Conservation (phyloP, 2,113 vertebrate species). For the Apteryx mantelli region DNA sequence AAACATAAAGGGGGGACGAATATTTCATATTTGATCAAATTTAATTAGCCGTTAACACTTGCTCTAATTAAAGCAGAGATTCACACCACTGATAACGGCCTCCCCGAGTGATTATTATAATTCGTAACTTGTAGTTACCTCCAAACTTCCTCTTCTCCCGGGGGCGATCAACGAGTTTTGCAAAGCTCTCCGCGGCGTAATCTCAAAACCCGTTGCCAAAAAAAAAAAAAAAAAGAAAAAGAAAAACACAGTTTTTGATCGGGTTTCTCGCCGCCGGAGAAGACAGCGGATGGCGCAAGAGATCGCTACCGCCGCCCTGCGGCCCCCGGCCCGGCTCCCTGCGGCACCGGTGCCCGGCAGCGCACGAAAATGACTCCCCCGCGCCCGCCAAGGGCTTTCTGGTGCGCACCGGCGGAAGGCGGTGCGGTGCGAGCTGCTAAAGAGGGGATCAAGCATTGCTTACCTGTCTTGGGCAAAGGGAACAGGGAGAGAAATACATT, state of each 20-base stretch:
- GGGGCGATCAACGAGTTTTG: background rate
- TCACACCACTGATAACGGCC: background rate
- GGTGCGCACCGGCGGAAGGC: background rate
- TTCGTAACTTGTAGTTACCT: background rate
- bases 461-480: background rate
- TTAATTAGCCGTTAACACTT: constrained; percentile 29
- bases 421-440: background rate
- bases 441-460: background rate
- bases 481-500: background rate
- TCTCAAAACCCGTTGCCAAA: background rate
- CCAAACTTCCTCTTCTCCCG: background rate
- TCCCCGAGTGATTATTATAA: background rate
- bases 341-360: background rate
- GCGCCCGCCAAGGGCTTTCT: too few relatives aligned
- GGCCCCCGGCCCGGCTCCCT: fast-evolving
- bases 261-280: background rate
- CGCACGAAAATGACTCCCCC: too few relatives aligned
- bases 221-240: background rate
- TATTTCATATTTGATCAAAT: constrained; percentile 11
- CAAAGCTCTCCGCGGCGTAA: background rate
- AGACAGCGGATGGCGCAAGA: background rate
- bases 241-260: too few relatives aligned
- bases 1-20: background rate
- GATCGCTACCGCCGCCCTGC: background rate
- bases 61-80: constrained; percentile 29